Conservation (phyloP, 1,140 invertebrate genomes). For the Wasmannia auropunctata region DNA sequence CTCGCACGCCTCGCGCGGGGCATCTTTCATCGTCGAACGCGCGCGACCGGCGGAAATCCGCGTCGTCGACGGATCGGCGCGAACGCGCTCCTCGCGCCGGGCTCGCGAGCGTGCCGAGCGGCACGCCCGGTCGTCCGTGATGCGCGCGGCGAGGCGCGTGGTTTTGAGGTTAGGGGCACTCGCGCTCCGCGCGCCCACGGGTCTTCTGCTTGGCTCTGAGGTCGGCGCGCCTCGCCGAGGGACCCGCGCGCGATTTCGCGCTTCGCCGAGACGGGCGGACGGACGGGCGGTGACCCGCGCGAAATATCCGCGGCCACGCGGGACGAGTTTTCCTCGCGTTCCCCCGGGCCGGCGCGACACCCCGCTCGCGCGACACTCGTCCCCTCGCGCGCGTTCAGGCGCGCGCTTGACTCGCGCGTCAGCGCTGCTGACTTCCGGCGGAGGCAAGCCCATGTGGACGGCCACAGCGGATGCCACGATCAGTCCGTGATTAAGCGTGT, state of each 20-base stretch:
- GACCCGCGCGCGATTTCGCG: background rate
- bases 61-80: fast-evolving
- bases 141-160: background rate
- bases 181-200: background rate
- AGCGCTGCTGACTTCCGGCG: constrained; percentile 71
- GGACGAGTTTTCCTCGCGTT: background rate
- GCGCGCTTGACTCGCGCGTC: constrained; percentile 60
- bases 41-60: no score
- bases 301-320: background rate
- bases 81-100: background rate
- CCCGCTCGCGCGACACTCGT: background rate
- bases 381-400: background rate
- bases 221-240: constrained; percentile 46
- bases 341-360: no score
- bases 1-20: background rate
- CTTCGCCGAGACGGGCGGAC: background rate
- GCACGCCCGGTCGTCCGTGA: background rate
- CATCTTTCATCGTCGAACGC: background rate
- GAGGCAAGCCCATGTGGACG: constrained; percentile 80
- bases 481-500: constrained; percentile 60
- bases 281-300: background rate
- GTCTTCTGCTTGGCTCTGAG: constrained; percentile 71
- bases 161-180: constrained; percentile 62
- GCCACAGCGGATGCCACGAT: constrained; percentile 55
- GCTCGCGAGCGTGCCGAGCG: background rate